Evolutionary conservation across 2,113 vertebrate genomes (phyloP), one percentile per base, ranked within the genome.

Genomic region (Zosterops hypoxanthus): DNA sequence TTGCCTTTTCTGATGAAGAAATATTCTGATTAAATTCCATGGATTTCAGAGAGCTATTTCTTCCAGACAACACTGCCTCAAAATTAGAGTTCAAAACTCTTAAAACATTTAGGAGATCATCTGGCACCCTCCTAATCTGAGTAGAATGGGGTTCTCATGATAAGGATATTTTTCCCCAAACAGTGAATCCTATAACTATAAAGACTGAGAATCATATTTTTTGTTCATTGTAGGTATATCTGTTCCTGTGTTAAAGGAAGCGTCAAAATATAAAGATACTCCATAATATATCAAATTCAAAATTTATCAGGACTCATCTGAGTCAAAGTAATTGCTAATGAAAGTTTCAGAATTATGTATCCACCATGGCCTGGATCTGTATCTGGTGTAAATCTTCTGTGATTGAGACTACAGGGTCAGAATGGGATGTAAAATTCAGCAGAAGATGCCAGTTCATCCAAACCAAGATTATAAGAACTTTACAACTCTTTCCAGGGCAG

Each of bases 21-120:
- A 1, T 46, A 83, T 8, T 5, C 72, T 60, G 12, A 47, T 55
- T 64, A 60, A 87, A 29, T 71, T 52, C 21, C 9, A 12, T 36
- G 36, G 8, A 6, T 70, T 87, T 85, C 41, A 69, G n/a, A 44
- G 4, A 55, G 29, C 8, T 53, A 3, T 29, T 70, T 91, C 66
- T 57, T 6, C 8, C 9, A 33, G 22, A 41, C 1, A 64, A 44
- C 5, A 21, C 0, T 0, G 3, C 7, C 18, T 46, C 33, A 46
- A 8, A 63, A 42, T 55, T 50, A 59, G 5, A 72, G 9, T 53
- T 69, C 22, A 60, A 68, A 85, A 47, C 11, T 34, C 19, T 24
- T 20, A 11, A 2, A 57, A 3, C 4, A 5, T 22, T 22, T 7
- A 87, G 19, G 9, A 2, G 17, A 33, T 53, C 49, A 23, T 61